Conservation (phyloP, 2,113 vertebrate genomes). For the Dolichallabes microphthalmus region DNA sequence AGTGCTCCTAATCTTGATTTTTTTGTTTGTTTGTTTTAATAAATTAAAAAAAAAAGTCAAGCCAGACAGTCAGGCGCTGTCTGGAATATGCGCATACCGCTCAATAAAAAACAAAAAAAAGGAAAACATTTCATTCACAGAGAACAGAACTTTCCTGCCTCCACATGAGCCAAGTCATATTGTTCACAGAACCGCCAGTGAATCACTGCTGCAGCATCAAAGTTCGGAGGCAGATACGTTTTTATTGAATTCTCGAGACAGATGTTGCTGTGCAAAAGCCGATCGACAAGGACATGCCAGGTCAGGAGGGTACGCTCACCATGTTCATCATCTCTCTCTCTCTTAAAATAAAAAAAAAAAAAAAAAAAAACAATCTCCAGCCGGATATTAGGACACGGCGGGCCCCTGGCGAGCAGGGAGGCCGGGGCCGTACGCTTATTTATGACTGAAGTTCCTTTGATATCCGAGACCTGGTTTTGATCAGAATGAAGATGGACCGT, state of each 20-base stretch:
- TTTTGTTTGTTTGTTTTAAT: no score
- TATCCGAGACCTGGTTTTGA: slow-evolving; percentile 57
- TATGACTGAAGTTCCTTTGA: slow-evolving; percentile 57
- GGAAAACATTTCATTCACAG: not conserved
- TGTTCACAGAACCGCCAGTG: slow-evolving; percentile 11
- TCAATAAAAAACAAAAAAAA: not conserved
- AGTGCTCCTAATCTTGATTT: not conserved
- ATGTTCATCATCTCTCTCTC: not conserved
- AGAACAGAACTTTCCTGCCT: not conserved
- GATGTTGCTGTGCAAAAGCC: slow-evolving; percentile 52
- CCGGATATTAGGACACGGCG: slow-evolving; percentile 40
- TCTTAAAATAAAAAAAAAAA: no score
- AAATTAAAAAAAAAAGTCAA: no score
- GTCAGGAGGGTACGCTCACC: slow-evolving; percentile 8
- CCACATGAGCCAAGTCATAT: slow-evolving; percentile 16
- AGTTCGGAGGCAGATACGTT: slow-evolving; percentile 48
- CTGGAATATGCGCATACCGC: not conserved
- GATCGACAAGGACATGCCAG: slow-evolving; percentile 20
- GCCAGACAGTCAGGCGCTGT: not conserved
- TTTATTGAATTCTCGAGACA: slow-evolving; percentile 53
- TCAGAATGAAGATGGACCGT: slow-evolving; percentile 52
- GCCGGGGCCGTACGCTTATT: slow-evolving; percentile 56
- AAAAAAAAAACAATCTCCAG: slow-evolving; percentile 28
- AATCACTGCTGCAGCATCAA: slow-evolving; percentile 38
- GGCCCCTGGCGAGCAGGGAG: slow-evolving; percentile 42